Base-by-base conservation (phyloP, 2,888 invertebrate species). In the Polietes domitor region DNA sequence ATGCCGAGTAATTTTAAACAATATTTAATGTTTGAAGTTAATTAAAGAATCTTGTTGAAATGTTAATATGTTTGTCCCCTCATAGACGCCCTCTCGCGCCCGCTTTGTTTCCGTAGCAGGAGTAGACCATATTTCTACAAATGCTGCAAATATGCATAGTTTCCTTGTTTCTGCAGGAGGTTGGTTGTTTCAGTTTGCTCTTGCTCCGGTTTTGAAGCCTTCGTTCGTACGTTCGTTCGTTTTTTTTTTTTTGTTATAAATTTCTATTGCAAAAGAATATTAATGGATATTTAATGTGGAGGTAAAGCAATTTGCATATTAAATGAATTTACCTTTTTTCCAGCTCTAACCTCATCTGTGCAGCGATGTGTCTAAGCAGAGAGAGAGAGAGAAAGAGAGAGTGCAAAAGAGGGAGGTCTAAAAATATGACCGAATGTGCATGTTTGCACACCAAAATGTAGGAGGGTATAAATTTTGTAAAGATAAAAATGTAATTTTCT, bases 301-400 rank as follows among this genome's bases (percentile, higher is more conserved):
- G 84, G 78, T 79, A 81, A 84, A 84, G 84, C 81, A 84, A 84
- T 84, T 84, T 84, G 81, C 84, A 81, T 84, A 70, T 84, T 81
- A 84, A 84, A 84, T 84, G 75, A 78, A 78, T 72, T 80, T 75
- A 9, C 17, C 41, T 53, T 68, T 65, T 77, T 26, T 26, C 17
- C 10, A n/a, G 12, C 21, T 58, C 12, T 58, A 12, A 2, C 58
- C 15, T 58, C 7, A 3, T 26, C 26, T 58, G 26, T 58, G 3
- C 4, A 26, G 24, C 12, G 12, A 24, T 55, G 55, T 55, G 55
- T 7, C 41, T 47, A n/a, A 4, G 32, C 32, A 32, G n/a, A 28
- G 28, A 3, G 28, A 3, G 28, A n/a, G n/a, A n/a, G n/a, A n/a
- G n/a, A n/a, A n/a, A n/a, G n/a, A n/a, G n/a, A n/a, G n/a, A n/a